Conservation (phyloP, 2,888 invertebrate genomes). For the Macrosiphum euphorbiae region DNA sequence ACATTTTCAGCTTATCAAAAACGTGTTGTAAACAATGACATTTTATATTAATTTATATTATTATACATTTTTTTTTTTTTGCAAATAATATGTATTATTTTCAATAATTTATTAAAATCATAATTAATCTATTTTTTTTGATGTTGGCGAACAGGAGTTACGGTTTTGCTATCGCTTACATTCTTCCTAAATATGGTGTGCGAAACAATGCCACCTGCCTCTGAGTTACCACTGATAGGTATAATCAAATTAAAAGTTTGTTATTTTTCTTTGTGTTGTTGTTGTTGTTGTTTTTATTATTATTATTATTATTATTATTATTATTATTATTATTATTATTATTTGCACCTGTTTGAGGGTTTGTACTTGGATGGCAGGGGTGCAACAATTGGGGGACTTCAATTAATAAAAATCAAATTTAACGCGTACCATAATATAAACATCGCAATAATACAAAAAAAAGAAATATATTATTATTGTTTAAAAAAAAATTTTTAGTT, state of each 20-base stretch:
- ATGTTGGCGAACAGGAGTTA: constrained; percentile 72
- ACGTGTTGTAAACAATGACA: constrained; percentile 22
- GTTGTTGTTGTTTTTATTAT: constrained; percentile 45
- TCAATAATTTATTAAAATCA: constrained; percentile 13
- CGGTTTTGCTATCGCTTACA: constrained; percentile 75
- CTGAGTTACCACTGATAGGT: constrained; percentile 77
- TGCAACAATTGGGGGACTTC: constrained; percentile 29
- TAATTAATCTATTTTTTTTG: constrained; percentile 65
- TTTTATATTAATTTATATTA: constrained; percentile 37
- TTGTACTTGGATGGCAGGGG: constrained; percentile 66
- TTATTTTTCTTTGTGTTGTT: constrained; percentile 60
- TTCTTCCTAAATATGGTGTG: constrained; percentile 77
- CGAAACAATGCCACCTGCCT: constrained; percentile 77
- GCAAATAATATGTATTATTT: constrained; percentile 38
- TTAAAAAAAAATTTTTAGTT: constrained; percentile 51
- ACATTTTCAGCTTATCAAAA: constrained; percentile 50
- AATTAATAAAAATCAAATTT: constrained; percentile 50
- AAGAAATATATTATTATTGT: constrained; percentile 62
- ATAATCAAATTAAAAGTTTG: constrained; percentile 66
- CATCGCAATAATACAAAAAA: not conserved
- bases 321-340: constrained; percentile 48
- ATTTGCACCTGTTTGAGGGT: constrained; percentile 55
- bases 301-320: constrained; percentile 36
- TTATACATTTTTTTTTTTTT: constrained; percentile 34
- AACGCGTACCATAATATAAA: constrained; percentile 28